phyloP scores from a whole-genome alignment of 2,797 vertebrate species.

The Mastacembelus armatus region DNA sequence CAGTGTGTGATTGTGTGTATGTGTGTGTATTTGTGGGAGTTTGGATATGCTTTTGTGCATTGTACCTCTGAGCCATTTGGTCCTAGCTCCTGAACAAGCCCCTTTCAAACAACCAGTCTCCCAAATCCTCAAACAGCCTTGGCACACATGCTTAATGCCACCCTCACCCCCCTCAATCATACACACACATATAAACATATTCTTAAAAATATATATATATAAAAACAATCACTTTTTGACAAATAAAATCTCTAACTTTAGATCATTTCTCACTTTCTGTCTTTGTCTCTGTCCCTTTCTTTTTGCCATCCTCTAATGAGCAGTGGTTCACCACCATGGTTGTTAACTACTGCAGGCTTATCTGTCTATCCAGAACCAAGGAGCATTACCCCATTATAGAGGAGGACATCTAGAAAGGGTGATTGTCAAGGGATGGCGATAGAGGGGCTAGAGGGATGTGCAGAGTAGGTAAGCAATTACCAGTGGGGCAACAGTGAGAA shows the following conservation, averaged over 20 bases:
- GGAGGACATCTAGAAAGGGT: slow-evolving; percentile 58
- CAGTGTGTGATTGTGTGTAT: background rate
- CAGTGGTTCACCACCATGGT: slow-evolving; percentile 52
- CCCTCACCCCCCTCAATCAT: too few relatives aligned
- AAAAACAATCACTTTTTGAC: slow-evolving; percentile 19
- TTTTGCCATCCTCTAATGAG: slow-evolving; percentile 64
- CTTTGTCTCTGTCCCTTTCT: background rate
- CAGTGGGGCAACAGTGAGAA: slow-evolving; percentile 39
- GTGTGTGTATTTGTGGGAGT: background rate
- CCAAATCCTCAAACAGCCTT: slow-evolving; percentile 24
- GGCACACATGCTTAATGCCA: slow-evolving; percentile 6
- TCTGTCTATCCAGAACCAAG: slow-evolving; percentile 60
- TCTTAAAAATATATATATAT: slow-evolving; percentile 4
- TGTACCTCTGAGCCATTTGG: slow-evolving; percentile 41
- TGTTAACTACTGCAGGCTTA: slow-evolving; percentile 62
- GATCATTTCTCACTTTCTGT: slow-evolving; percentile 27
- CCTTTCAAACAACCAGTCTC: slow-evolving; percentile 28
- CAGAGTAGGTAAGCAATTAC: slow-evolving; percentile 61
- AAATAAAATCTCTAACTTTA: slow-evolving; percentile 42
- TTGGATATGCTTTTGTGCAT: slow-evolving; percentile 16
- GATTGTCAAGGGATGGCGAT: slow-evolving; percentile 56
- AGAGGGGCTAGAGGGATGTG: slow-evolving; percentile 33
- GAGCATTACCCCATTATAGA: slow-evolving; percentile 67
- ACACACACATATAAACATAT: background rate
- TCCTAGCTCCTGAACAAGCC: slow-evolving; percentile 12